These are phyloP conservation scores for Polymixis flavicincta DNA, from an alignment of 2,888 invertebrate genomes.

Conservation along the genomic window DNA sequence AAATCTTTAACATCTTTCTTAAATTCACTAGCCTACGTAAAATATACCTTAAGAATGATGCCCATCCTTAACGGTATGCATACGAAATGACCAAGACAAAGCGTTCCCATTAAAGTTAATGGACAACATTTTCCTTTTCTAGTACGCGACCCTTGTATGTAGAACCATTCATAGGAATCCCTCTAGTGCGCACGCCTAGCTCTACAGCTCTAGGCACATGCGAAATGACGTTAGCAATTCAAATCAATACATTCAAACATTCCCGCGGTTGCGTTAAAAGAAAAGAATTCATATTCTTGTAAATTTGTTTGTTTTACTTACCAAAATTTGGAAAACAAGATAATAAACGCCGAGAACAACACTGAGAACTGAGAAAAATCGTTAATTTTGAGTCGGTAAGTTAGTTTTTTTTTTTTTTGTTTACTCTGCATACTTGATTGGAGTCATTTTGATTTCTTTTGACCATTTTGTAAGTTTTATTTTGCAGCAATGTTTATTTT, in stretches of 20 bases:
- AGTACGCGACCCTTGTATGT: slow-evolving; percentile 32
- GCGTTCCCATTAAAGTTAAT: slow-evolving; percentile 44
- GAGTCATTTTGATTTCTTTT: background rate
- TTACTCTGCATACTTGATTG: background rate
- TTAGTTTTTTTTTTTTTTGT: background rate
- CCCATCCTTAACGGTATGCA: slow-evolving; percentile 15
- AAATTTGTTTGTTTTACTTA: too few relatives aligned
- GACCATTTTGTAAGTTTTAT: background rate
- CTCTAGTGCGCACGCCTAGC: slow-evolving; percentile 69
- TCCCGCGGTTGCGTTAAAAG: slow-evolving; percentile 64
- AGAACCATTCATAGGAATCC: slow-evolving; percentile 50
- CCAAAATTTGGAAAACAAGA: background rate
- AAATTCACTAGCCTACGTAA: background rate
- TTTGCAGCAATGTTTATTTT: slow-evolving; percentile 47
- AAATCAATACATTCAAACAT: slow-evolving; percentile 71
- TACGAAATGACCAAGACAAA: slow-evolving; percentile 32
- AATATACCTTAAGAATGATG: slow-evolving; percentile 16
- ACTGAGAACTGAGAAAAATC: background rate
- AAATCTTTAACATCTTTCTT: background rate
- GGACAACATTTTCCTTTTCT: slow-evolving; percentile 45
- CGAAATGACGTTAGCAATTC: slow-evolving; percentile 58
- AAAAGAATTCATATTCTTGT: background rate
- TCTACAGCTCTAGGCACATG: slow-evolving; percentile 60
- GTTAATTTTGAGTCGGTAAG: background rate
- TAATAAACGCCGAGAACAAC: background rate